Conservation (phyloP, 2,797 vertebrate genomes). For the Scomberomorus guttatus region DNA sequence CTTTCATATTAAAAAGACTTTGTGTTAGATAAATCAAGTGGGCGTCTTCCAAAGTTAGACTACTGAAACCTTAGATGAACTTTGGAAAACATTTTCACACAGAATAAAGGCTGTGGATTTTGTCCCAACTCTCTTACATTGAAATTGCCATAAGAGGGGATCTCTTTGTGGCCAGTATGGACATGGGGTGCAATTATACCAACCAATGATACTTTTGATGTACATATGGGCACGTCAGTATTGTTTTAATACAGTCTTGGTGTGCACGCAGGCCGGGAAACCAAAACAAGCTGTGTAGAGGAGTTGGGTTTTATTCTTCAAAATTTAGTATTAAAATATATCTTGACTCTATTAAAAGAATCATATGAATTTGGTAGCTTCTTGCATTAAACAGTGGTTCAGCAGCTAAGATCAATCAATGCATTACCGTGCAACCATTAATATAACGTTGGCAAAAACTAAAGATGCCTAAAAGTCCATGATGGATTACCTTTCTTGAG, state of each 20-base stretch:
- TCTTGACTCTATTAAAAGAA: background rate
- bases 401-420: conserved; percentile 38
- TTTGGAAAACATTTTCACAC: background rate
- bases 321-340: background rate
- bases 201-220: too few relatives aligned
- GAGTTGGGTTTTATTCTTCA: background rate
- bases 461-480: conserved; percentile 56
- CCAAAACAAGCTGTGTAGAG: conserved; percentile 5
- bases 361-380: conserved; percentile 3
- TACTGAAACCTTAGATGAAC: background rate
- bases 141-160: too few relatives aligned
- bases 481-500: conserved; percentile 59
- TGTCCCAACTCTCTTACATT: background rate
- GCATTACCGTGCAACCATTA: conserved; percentile 50
- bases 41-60: background rate
- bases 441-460: conserved; percentile 46
- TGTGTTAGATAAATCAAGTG: background rate
- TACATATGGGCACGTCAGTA: background rate
- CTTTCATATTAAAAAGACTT: background rate
- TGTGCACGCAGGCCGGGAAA: conserved; percentile 4
- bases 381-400: background rate
- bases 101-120: background rate
- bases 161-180: too few relatives aligned
- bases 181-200: too few relatives aligned
- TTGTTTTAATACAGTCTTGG: background rate